Percentiles rank a stretch among this genome's conserved stretches.
Evolutionary conservation across 2,113 vertebrate species (phyloP).

Genomic region (Antigone vipio): DNA sequence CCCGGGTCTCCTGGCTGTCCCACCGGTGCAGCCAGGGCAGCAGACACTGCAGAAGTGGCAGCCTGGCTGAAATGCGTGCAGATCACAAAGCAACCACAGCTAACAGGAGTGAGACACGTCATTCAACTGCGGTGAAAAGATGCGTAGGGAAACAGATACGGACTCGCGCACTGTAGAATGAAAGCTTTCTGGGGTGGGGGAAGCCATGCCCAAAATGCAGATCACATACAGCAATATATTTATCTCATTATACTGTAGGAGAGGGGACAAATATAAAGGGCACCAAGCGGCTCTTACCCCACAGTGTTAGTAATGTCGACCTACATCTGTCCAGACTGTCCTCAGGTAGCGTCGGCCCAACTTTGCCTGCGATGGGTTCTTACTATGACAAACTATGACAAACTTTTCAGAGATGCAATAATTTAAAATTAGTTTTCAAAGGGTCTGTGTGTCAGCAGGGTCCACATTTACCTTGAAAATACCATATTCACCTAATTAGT

Average conservation of each 20-base stretch:
- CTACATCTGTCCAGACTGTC: background rate
- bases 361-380: background rate
- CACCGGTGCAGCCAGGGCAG: background rate
- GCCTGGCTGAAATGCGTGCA: background rate
- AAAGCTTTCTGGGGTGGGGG: background rate
- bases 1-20: background rate
- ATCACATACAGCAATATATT: background rate
- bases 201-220: background rate
- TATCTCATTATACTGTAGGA: background rate
- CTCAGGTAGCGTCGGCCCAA: background rate
- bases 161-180: background rate
- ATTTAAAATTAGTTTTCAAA: background rate
- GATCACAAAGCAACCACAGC: background rate
- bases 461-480: background rate
- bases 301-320: background rate
- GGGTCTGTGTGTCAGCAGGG: background rate
- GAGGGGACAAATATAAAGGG: background rate
- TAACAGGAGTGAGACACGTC: background rate
- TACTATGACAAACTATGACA: background rate
- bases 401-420: background rate
- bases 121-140: background rate
- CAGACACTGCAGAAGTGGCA: background rate
- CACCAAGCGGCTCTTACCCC: background rate
- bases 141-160: background rate
- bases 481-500: background rate